Evolutionary conservation across 2,797 vertebrate species (phyloP), one percentile per base, ranked within the genome.

Genomic region (Potorous gilbertii): DNA sequence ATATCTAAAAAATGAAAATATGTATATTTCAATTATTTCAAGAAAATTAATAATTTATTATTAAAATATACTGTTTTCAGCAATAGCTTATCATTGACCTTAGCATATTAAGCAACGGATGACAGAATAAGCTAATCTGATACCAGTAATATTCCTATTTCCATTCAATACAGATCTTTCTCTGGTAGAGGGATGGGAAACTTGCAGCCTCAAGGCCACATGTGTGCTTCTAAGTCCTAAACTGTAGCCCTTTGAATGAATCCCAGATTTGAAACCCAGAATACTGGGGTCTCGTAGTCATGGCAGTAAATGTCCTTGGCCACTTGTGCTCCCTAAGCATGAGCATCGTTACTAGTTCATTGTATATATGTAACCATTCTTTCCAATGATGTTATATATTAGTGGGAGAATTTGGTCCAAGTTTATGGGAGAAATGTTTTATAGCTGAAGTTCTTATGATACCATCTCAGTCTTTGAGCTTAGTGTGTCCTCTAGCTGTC

Each of bases 91-190:
- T 18, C 18, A 93, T 10, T 13, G 56, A 11, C 5, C 56, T 34
- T 56, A 95, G n/a, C 94, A 96, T 93, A 14, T 12, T n/a, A 56
- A 94, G 31, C 94, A 96, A 95, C 8, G 13, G 27, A 90, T 93
- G 90, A 93, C 59, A 96, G 91, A 92, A 95, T 28, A 62, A 89
- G 54, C 24, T 54, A 92, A 92, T 94, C 12, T 40, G 13, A 5
- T 27, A 81, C 91, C 29, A 46, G 52, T 92, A 56, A 92, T 34
- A 92, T 91, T 50, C 92, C 34, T 10, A 4, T 94, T 95, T 59
- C 0, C 0, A 27, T 24, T 94, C 54, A 94, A 54, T 28, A 2
- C 40, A 56, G 50, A 66, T 94, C 34, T 97, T 56, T 57, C 56
- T 11, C 2, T 57, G 56, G 27, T 55, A 18, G 4, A 21, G 55